Evolutionary conservation across 2,113 vertebrate species (phyloP).

Genomic region (Pogona vitticeps): DNA sequence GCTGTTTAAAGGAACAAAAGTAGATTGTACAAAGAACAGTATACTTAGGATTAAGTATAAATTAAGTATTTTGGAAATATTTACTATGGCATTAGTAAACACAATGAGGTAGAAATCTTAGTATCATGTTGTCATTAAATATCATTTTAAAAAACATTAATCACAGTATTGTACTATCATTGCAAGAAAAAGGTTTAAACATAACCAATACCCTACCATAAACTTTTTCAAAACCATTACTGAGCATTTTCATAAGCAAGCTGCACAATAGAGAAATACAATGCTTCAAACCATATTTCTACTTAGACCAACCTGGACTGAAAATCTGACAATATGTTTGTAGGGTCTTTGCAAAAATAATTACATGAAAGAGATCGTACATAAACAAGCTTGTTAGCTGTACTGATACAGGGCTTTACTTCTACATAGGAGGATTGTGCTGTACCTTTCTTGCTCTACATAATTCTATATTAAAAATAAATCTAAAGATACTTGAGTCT

Average conservation of each 20-base stretch:
- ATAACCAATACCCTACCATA: slow-evolving; percentile 20
- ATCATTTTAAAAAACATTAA: slow-evolving; percentile 21
- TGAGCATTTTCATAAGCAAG: slow-evolving; percentile 24
- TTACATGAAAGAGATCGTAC: background rate
- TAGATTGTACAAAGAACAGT: background rate
- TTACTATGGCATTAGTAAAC: background rate
- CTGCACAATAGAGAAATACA: slow-evolving; percentile 4
- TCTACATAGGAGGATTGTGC: background rate
- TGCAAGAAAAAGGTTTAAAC: slow-evolving; percentile 14
- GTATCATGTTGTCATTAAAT: background rate
- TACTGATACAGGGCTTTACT: background rate
- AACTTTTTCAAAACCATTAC: slow-evolving; percentile 23
- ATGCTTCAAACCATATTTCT: slow-evolving; percentile 6
- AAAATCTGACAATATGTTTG: slow-evolving; percentile 5
- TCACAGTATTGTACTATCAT: slow-evolving; percentile 11
- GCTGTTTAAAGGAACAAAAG: background rate
- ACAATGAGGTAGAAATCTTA: background rate
- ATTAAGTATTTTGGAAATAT: background rate
- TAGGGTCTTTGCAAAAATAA: background rate
- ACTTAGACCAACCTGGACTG: background rate
- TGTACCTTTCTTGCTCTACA: background rate
- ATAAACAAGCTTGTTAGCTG: background rate
- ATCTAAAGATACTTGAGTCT: background rate
- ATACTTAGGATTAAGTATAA: background rate
- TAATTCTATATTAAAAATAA: background rate